Percentiles rank a stretch among this genome's conserved stretches.
Conservation (phyloP, 2,113 vertebrate genomes). For the Antigone vipio region DNA sequence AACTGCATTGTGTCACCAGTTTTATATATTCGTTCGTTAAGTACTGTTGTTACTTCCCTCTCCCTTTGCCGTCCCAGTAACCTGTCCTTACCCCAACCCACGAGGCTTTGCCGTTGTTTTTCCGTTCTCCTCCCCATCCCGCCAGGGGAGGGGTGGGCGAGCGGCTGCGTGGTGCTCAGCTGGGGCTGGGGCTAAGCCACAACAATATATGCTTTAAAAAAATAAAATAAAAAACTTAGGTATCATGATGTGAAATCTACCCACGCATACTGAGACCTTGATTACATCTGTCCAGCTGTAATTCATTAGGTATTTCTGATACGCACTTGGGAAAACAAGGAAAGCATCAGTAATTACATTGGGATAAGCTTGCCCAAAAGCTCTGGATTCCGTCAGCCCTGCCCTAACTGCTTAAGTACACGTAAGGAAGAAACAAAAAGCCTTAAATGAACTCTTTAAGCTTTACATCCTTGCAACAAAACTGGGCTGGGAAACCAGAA, state of each 20-base stretch:
- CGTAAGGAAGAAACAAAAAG: background rate
- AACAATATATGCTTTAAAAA: background rate
- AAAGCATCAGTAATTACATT: background rate
- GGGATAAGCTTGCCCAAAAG: background rate
- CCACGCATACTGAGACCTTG: background rate
- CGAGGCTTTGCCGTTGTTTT: too few species aligned
- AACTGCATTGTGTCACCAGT: too few species aligned
- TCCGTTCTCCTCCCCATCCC: too few species aligned
- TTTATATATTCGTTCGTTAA: too few species aligned
- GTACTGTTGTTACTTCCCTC: too few species aligned
- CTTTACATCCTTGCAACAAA: background rate
- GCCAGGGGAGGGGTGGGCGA: too few species aligned
- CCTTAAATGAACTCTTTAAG: background rate
- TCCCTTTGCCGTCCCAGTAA: too few species aligned
- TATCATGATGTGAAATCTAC: background rate
- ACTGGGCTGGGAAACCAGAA: background rate
- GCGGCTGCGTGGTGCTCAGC: too few species aligned
- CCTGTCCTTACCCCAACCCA: too few species aligned
- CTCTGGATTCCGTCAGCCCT: background rate
- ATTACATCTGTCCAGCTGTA: background rate
- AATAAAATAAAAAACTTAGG: background rate
- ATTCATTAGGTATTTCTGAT: background rate
- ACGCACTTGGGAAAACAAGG: background rate
- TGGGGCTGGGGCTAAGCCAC: too few species aligned
- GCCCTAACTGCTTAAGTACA: background rate